Percentiles rank a stretch among this genome's conserved stretches.
These are phyloP conservation scores for Ascidia mentula DNA, from an alignment of 23 tunicate genomes.

Conservation along the genomic window DNA sequence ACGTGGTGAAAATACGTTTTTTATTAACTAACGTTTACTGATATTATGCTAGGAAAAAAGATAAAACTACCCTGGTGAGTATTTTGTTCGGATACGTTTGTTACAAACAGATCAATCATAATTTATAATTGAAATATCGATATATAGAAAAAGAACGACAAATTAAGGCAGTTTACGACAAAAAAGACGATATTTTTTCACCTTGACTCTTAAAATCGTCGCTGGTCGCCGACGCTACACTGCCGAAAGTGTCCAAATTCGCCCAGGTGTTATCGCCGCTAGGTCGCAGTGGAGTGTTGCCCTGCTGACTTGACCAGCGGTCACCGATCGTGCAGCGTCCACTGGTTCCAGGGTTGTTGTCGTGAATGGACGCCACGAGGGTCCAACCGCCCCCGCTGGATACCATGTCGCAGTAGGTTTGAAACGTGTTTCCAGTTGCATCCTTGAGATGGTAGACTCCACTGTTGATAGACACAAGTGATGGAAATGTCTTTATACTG, in stretches of 20 bases:
- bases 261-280: neutral
- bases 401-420: neutral
- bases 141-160: neutral
- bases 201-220: constrained; percentile 65
- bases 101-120: no score
- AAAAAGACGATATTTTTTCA: no score
- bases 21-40: no score
- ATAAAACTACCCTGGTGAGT: no score
- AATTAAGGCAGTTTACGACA: neutral
- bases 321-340: constrained; percentile 1
- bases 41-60: no score
- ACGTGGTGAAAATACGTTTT: no score
- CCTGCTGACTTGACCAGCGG: neutral
- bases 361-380: neutral
- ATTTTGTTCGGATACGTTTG: no score
- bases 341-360: neutral
- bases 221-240: constrained; percentile 12
- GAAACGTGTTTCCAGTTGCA: neutral
- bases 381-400: neutral
- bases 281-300: neutral
- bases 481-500: neutral
- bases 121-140: neutral
- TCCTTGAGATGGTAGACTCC: neutral
- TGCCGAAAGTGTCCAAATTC: constrained; percentile 1
- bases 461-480: neutral